These are phyloP conservation scores for Falco novaeseelandiae DNA, from an alignment of 2,797 vertebrate genomes.

Conservation along the genomic window DNA sequence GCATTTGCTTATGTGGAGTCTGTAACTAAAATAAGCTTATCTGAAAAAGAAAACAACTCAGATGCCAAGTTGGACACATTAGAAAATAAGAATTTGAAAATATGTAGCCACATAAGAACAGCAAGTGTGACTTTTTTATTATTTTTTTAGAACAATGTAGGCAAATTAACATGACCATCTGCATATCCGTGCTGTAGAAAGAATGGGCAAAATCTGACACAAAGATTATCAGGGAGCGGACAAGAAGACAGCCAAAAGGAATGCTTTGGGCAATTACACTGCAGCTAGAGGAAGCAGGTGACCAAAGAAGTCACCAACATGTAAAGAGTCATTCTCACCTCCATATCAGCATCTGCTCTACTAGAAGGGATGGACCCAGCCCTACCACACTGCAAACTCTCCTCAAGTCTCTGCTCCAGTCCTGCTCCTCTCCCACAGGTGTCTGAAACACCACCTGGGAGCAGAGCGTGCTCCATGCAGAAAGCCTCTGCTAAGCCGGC, in stretches of 20 bases:
- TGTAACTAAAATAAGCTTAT: background rate
- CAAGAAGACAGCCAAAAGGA: background rate
- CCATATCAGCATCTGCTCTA: background rate
- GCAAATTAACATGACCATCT: background rate
- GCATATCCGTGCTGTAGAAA: background rate
- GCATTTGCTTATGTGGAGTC: background rate
- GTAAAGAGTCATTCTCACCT: background rate
- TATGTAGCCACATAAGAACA: background rate
- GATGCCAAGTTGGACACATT: background rate
- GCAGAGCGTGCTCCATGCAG: background rate
- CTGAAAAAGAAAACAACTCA: background rate
- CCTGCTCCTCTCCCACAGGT: background rate
- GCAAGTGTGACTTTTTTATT: background rate
- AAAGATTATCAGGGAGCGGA: background rate
- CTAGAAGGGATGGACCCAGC: background rate
- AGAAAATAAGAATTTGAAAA: background rate
- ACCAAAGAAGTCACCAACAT: background rate
- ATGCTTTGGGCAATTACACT: background rate
- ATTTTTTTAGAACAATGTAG: background rate
- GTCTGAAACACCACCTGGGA: fast-evolving
- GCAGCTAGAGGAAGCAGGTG: background rate
- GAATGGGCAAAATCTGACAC: background rate
- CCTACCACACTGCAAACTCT: background rate
- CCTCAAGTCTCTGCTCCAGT: background rate
- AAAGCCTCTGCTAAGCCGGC: fast-evolving